Percentiles rank a stretch among this genome's conserved stretches.
These are phyloP conservation scores for Anastrepha obliqua DNA, from an alignment of 1,140 invertebrate genomes.

Conservation along the genomic window DNA sequence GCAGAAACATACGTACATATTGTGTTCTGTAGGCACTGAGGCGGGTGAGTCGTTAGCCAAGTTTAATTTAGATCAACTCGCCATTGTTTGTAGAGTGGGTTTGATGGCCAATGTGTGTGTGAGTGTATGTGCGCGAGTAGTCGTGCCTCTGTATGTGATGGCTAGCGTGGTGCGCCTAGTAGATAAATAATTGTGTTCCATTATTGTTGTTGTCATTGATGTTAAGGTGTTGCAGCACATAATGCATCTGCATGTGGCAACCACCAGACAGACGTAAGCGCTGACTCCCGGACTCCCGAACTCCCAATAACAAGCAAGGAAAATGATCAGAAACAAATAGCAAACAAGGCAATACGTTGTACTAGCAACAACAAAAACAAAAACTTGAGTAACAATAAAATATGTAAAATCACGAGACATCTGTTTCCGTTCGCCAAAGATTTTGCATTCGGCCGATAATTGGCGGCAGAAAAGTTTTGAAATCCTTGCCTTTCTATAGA, in stretches of 20 bases:
- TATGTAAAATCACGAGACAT: conserved; percentile 38
- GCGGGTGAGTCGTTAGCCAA: conserved; percentile 29
- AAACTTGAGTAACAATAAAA: conserved; percentile 33
- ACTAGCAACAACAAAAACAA: conserved; percentile 38
- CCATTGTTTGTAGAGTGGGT: neutral
- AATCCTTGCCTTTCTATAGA: neutral
- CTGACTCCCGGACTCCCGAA: neutral
- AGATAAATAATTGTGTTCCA: neutral
- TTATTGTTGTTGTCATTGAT: neutral
- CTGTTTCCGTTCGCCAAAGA: conserved; percentile 48
- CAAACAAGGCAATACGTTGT: neutral
- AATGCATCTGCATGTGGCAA: conserved; percentile 11
- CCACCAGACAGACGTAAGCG: neutral
- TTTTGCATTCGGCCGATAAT: neutral
- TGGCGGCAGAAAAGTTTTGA: conserved; percentile 6
- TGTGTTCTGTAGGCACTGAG: neutral
- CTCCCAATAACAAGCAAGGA: neutral
- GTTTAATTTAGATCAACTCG: conserved; percentile 37
- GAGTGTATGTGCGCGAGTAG: neutral
- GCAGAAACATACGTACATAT: neutral
- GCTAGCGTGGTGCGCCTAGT: neutral
- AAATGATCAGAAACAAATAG: neutral
- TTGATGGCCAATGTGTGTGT: neutral
- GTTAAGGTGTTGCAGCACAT: neutral
- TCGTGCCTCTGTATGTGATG: neutral